Percentiles rank a stretch among this genome's conserved stretches.
These are phyloP conservation scores for Drosophila planitibia DNA, from an alignment of 2,888 invertebrate species.

Conservation along the genomic window DNA sequence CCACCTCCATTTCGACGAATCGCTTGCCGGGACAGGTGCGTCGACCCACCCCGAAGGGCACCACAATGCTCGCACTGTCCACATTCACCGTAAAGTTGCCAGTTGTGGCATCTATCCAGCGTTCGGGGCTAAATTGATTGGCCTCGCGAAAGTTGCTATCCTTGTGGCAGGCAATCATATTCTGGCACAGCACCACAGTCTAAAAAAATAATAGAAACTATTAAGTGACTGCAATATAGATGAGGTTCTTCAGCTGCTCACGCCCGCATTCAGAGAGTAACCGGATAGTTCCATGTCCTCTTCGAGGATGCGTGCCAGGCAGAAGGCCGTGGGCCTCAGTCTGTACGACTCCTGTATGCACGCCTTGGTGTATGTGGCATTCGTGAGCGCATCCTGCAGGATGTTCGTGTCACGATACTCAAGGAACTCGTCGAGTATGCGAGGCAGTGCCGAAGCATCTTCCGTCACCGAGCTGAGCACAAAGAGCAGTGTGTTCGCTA, in stretches of 20 bases:
- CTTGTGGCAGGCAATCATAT: constrained; percentile 92
- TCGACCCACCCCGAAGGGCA: constrained; percentile 92
- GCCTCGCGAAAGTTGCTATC: constrained; percentile 91
- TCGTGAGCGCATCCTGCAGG: constrained; percentile 87
- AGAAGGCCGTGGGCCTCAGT: constrained; percentile 90
- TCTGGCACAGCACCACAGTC: constrained; percentile 93
- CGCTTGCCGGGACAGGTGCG: constrained; percentile 94
- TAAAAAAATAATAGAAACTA: constrained; percentile 73
- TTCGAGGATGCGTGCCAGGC: constrained; percentile 91
- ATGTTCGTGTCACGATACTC: constrained; percentile 87
- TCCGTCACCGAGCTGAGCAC: constrained; percentile 91
- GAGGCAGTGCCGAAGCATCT: constrained; percentile 88
- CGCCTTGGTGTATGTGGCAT: constrained; percentile 91
- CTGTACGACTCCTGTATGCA: constrained; percentile 91
- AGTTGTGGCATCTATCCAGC: constrained; percentile 88
- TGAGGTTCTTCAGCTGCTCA: constrained; percentile 84
- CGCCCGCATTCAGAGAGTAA: constrained; percentile 90
- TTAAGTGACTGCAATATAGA: constrained; percentile 1
- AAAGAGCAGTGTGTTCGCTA: constrained; percentile 93
- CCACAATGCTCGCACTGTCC: constrained; percentile 88
- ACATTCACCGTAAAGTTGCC: constrained; percentile 84
- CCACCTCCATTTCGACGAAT: constrained; percentile 92
- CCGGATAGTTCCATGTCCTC: constrained; percentile 90
- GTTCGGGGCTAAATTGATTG: constrained; percentile 90
- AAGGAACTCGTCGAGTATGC: constrained; percentile 88